A percentile compares a stretch with the other conserved stretches of the same genome.
phyloP scores from a whole-genome alignment of 2,888 invertebrate genomes.

The Drosophila mimetica region DNA sequence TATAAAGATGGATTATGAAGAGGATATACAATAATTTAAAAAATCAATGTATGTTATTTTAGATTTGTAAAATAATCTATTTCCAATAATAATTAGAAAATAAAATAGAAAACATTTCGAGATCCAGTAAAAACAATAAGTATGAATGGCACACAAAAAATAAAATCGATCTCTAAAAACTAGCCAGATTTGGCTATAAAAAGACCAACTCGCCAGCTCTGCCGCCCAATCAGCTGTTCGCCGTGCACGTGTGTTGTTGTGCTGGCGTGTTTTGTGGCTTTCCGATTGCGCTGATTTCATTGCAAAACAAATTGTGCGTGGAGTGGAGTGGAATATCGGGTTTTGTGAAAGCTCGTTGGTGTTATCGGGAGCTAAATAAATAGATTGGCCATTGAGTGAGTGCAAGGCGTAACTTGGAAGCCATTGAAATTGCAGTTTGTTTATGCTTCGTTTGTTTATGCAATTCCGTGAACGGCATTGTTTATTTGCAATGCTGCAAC shows the following conservation, averaged over 20 bases:
- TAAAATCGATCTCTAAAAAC: not conserved
- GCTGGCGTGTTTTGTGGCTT: not conserved
- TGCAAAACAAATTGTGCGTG: constrained; percentile 9
- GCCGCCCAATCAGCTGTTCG: constrained; percentile 8
- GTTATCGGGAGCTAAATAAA: not conserved
- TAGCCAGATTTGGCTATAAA: constrained; percentile 1
- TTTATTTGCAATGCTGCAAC: not conserved
- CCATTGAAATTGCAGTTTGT: not conserved
- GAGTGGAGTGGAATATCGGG: not conserved
- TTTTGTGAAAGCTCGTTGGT: not conserved
- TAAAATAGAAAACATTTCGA: too few species aligned
- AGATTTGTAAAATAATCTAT: too few species aligned
- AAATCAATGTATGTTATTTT: too few species aligned
- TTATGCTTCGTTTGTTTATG: constrained; percentile 7
- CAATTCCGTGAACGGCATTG: not conserved
- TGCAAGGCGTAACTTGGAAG: not conserved
- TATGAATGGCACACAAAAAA: too few species aligned
- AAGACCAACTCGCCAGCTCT: not conserved
- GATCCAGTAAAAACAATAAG: too few species aligned
- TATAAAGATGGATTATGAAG: too few species aligned
- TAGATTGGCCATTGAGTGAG: constrained; percentile 2
- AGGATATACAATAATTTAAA: too few species aligned
- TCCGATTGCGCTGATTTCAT: constrained; percentile 12
- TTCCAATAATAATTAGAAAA: too few species aligned
- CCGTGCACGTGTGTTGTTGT: constrained; percentile 20